Evolutionary conservation across 2,797 vertebrate genomes (phyloP).

Genomic region (Passerculus sandwichensis): DNA sequence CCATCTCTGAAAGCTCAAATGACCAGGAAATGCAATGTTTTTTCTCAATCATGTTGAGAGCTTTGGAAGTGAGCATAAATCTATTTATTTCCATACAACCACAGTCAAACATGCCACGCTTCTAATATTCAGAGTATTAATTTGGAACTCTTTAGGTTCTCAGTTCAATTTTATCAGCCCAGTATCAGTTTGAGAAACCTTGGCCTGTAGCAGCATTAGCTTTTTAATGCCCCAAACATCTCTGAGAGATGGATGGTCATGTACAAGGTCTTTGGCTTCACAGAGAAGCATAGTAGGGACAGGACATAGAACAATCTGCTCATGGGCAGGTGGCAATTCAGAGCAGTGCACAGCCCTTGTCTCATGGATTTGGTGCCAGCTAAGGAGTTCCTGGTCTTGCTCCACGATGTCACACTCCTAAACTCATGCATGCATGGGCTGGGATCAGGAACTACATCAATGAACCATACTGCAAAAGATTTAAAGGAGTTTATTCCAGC

Average conservation of each 20-base stretch:
- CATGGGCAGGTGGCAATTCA: not conserved
- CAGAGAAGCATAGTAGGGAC: not conserved
- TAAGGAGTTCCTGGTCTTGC: not conserved
- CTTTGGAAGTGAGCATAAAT: not conserved
- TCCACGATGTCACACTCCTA: not conserved
- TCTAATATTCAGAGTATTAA: not conserved
- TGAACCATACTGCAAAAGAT: not conserved
- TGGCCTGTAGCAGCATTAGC: not conserved
- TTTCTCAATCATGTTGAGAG: not conserved
- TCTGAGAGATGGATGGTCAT: not conserved
- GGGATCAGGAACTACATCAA: not conserved
- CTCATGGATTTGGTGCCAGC: not conserved
- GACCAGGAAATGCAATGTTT: not conserved
- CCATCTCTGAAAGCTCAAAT: not conserved
- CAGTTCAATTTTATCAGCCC: not conserved
- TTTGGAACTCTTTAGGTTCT: not conserved
- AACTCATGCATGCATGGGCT: not conserved
- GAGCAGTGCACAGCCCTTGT: fast-evolving
- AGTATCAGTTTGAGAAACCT: not conserved
- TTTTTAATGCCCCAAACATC: not conserved
- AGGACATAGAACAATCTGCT: not conserved
- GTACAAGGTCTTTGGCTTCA: not conserved
- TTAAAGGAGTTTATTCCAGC: not conserved
- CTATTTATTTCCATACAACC: not conserved
- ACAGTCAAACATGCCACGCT: not conserved